Conservation (phyloP, 2,888 invertebrate species). For the Plusia festucae region DNA sequence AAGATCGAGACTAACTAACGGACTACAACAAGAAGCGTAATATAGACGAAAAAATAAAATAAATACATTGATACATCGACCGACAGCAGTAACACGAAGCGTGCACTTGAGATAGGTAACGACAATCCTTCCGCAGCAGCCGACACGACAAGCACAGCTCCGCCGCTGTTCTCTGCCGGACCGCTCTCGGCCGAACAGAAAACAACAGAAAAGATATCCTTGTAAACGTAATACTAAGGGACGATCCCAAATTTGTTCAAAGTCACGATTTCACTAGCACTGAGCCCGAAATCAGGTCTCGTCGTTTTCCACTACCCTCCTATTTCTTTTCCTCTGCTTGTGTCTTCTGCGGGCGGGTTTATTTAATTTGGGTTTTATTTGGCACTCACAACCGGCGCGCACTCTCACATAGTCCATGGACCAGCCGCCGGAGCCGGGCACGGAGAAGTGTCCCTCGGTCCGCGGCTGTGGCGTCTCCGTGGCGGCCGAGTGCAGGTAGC, state of each 20-base stretch:
- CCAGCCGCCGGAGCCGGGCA: slow-evolving; percentile 91
- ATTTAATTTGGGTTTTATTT: slow-evolving; percentile 91
- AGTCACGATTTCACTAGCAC: slow-evolving; percentile 75
- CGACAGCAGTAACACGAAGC: slow-evolving; percentile 55
- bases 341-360: slow-evolving; percentile 81
- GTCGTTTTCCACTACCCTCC: slow-evolving; percentile 75
- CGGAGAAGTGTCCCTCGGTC: slow-evolving; percentile 80
- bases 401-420: slow-evolving; percentile 95
- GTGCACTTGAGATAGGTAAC: slow-evolving; percentile 53
- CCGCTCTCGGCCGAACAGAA: slow-evolving; percentile 43
- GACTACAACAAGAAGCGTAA: slow-evolving; percentile 82
- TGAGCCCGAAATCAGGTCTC: slow-evolving; percentile 76
- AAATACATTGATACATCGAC: slow-evolving; percentile 75
- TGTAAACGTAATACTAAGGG: slow-evolving; percentile 73
- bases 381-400: slow-evolving; percentile 95
- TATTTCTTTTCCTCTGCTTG: slow-evolving; percentile 77
- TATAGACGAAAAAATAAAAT: slow-evolving; percentile 69
- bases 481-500: slow-evolving; percentile 85
- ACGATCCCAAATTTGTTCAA: slow-evolving; percentile 75
- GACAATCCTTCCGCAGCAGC: slow-evolving; percentile 48
- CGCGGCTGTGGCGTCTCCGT: slow-evolving; percentile 80
- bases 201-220: slow-evolving; percentile 58
- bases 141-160: slow-evolving; percentile 53
- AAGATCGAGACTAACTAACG: slow-evolving; percentile 72
- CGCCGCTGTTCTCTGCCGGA: slow-evolving; percentile 44